A percentile compares a stretch with the other conserved stretches of the same genome.
phyloP scores from a whole-genome alignment of 2,113 vertebrate species.

The Caretta caretta region DNA sequence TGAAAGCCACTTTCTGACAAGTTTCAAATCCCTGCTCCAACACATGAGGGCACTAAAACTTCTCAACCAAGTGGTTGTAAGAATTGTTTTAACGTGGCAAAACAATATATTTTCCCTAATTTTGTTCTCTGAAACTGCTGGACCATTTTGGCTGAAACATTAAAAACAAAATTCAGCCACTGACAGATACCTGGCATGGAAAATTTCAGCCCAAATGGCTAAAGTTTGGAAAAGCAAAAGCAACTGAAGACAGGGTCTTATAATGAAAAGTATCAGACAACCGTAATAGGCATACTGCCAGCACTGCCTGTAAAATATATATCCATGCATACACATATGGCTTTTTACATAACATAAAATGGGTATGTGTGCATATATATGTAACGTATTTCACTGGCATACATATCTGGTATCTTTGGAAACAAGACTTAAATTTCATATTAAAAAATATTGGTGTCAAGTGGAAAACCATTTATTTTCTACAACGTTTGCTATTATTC shows the following conservation, averaged over 20 bases:
- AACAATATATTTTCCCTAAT: background rate
- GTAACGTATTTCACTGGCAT: background rate
- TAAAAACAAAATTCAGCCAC: background rate
- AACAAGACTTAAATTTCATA: background rate
- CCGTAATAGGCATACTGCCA: background rate
- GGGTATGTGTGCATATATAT: background rate
- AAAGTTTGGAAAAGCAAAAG: background rate
- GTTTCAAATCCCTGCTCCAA: background rate
- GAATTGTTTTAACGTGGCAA: background rate
- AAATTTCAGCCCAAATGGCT: background rate
- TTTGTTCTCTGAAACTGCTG: background rate
- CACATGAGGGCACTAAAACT: background rate
- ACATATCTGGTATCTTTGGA: background rate
- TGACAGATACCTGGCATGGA: background rate
- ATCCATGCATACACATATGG: rapidly evolving
- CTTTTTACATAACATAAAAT: background rate
- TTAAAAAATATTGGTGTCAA: background rate
- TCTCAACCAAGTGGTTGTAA: background rate
- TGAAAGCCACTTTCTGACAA: background rate
- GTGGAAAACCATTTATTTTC: background rate
- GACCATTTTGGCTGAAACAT: background rate
- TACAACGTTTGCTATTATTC: background rate
- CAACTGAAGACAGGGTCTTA: background rate
- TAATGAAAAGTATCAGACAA: background rate
- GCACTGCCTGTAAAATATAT: background rate